These are phyloP conservation scores for Gila robusta DNA, from an alignment of 2,797 vertebrate genomes.

Conservation along the genomic window DNA sequence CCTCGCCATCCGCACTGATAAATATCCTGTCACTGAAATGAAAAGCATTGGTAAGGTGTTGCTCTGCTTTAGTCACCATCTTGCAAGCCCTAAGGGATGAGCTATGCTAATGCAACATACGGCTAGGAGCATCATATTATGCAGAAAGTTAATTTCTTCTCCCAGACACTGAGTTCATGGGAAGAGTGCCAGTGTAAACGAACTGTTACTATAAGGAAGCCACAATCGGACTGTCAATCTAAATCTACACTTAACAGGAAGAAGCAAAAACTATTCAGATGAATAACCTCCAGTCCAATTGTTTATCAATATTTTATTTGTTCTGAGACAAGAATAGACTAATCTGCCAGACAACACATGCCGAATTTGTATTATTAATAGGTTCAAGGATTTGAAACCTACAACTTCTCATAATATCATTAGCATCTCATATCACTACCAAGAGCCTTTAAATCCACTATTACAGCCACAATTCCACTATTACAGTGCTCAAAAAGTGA, in stretches of 20 bases:
- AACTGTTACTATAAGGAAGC: background rate
- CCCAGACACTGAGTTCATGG: background rate
- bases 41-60: conserved; percentile 12
- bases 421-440: background rate
- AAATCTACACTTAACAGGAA: background rate
- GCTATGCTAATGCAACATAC: conserved; percentile 35
- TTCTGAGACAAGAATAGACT: background rate
- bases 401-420: background rate
- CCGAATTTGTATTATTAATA: background rate
- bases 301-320: background rate
- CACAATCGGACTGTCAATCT: background rate
- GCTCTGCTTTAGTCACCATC: background rate
- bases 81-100: conserved; percentile 8
- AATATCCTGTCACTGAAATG: conserved; percentile 5
- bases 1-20: background rate
- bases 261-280: background rate
- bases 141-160: conserved; percentile 38
- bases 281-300: background rate
- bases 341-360: too few relatives aligned
- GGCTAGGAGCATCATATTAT: conserved; percentile 34
- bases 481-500: background rate
- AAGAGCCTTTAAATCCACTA: background rate
- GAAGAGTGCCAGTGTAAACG: conserved; percentile 36
- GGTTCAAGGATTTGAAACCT: background rate
- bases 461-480: background rate